A percentile compares a stretch with the other conserved stretches of the same genome.
Evolutionary conservation across 2,888 invertebrate species (phyloP).

Genomic region (Zele albiditarsus): DNA sequence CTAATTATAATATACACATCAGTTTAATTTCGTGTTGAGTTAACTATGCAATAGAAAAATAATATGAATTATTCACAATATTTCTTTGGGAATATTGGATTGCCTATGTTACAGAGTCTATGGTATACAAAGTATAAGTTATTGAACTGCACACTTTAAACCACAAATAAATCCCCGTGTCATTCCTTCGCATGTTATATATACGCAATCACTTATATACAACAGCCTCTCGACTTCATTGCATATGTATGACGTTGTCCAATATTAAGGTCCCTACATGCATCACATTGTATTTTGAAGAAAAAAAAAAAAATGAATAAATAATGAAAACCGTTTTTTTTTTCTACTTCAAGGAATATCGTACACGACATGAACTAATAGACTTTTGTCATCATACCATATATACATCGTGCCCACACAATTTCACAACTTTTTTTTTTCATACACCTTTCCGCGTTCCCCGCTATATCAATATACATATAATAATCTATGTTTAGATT

Average conservation of each 20-base stretch:
- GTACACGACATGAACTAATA: neutral
- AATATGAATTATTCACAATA: no score
- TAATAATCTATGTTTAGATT: neutral
- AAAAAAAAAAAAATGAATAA: neutral
- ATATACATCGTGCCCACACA: neutral
- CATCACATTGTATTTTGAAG: neutral
- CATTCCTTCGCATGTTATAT: neutral
- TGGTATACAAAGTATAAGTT: no score
- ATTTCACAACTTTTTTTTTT: neutral
- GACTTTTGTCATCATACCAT: neutral
- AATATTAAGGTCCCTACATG: neutral
- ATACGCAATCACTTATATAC: neutral
- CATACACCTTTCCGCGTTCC: neutral
- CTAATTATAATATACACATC: no score
- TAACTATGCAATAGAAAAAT: no score
- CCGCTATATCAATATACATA: no score
- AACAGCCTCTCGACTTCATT: neutral
- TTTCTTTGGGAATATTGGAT: no score
- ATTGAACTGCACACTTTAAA: no score
- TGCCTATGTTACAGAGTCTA: no score
- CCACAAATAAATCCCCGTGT: neutral
- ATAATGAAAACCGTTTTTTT: neutral
- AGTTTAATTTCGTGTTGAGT: no score
- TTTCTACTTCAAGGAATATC: neutral
- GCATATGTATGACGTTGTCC: neutral